phyloP scores from a whole-genome alignment of 2,113 vertebrate genomes.

The Arizona elegans region DNA sequence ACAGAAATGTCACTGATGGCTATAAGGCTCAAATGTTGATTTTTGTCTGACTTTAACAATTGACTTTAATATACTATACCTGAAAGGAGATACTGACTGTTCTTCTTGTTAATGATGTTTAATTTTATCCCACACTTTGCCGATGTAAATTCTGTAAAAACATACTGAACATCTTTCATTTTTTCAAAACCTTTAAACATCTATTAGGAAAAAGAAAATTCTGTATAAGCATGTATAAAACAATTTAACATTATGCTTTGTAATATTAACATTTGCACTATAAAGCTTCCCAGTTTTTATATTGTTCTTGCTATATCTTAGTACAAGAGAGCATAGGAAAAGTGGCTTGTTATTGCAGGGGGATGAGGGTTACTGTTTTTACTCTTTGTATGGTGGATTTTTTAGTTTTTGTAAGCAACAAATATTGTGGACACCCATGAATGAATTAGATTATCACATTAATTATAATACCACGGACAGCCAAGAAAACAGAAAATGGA shows the following conservation, averaged over 20 bases:
- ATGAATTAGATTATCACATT: not conserved
- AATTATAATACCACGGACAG: not conserved
- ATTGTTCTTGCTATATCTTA: not conserved
- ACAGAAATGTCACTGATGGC: not conserved
- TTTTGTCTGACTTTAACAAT: not conserved
- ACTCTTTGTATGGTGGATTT: no score
- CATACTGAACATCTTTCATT: constrained; percentile 84
- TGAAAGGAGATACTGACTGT: constrained; percentile 88
- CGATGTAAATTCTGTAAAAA: constrained; percentile 86
- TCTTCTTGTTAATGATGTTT: constrained; percentile 82
- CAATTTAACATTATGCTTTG: not conserved
- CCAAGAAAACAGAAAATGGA: not conserved
- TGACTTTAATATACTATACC: constrained; percentile 70
- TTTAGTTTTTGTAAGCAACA: not conserved
- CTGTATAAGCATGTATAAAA: not conserved
- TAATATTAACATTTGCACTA: not conserved
- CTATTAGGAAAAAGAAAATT: constrained; percentile 59
- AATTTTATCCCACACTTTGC: constrained; percentile 87
- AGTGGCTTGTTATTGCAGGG: not conserved
- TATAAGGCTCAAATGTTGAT: not conserved
- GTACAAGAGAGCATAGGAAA: not conserved
- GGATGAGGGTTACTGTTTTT: not conserved
- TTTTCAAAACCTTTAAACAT: constrained; percentile 95
- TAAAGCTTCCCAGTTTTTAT: not conserved
- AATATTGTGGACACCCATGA: not conserved